phyloP scores from a whole-genome alignment of 1,140 invertebrate species.

The Solenopsis invicta region DNA sequence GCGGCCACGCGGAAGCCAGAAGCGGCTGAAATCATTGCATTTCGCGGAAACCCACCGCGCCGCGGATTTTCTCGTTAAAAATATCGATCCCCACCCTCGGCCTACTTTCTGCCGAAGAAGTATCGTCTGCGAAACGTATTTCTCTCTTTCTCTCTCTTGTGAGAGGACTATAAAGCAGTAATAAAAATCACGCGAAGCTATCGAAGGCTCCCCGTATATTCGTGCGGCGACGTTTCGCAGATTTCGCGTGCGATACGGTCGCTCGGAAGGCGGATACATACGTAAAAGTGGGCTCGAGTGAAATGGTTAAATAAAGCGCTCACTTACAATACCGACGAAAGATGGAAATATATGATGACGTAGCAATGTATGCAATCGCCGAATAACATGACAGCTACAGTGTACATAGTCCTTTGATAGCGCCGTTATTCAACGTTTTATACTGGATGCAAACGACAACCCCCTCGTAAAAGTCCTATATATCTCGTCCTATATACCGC shows the following conservation, averaged over 20 bases:
- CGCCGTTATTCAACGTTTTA: conserved; percentile 13
- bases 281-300: conserved; percentile 3
- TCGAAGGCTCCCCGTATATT: not conserved
- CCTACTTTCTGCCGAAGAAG: conserved; percentile 48
- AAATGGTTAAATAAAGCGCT: conserved; percentile 34
- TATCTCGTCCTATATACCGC: not conserved
- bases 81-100: conserved; percentile 32
- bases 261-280: conserved; percentile 13
- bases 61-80: conserved; percentile 62
- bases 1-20: conserved; percentile 12
- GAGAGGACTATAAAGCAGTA: not conserved
- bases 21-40: conserved; percentile 48
- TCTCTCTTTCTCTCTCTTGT: not conserved
- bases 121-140: conserved; percentile 36
- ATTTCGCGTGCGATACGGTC: conserved; percentile 38
- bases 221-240: conserved; percentile 21
- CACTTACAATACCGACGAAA: conserved; percentile 31
- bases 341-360: conserved; percentile 6
- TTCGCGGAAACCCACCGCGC: conserved; percentile 30
- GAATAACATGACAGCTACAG: conserved; percentile 19
- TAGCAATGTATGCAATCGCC: not conserved
- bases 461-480: not conserved
- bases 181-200: conserved; percentile 48
- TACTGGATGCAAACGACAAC: not conserved
- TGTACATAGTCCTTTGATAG: not conserved